Percentiles rank a stretch among this genome's conserved stretches.
Conservation (phyloP, 2,888 invertebrate species). For the Cheilosia impressa region DNA sequence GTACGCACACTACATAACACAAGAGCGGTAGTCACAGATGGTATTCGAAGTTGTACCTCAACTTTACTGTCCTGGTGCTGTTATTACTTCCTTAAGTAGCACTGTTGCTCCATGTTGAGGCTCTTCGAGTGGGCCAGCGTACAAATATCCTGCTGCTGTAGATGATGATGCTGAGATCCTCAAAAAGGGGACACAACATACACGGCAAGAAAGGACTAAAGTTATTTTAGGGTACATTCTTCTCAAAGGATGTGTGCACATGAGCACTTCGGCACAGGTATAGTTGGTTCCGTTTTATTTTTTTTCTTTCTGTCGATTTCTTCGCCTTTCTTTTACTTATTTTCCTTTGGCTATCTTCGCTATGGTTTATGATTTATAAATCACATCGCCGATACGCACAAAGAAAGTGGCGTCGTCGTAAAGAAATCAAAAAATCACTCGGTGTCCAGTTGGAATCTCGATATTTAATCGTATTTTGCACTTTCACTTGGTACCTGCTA, state of each 20-base stretch:
- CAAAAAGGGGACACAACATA: constrained; percentile 54
- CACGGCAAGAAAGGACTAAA: constrained; percentile 56
- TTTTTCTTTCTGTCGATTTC: not conserved
- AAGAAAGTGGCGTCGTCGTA: not conserved
- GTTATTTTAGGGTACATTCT: constrained; percentile 63
- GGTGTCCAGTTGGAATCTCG: constrained; percentile 3
- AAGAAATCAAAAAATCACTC: constrained; percentile 28
- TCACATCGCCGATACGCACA: constrained; percentile 36
- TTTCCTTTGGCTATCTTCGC: constrained; percentile 23
- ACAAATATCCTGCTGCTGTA: constrained; percentile 8
- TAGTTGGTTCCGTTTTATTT: constrained; percentile 49
- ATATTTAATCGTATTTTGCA: not conserved
- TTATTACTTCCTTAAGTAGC: constrained; percentile 51
- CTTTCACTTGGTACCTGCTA: not conserved
- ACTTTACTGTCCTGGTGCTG: constrained; percentile 54
- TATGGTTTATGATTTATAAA: constrained; percentile 59
- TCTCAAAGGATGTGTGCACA: constrained; percentile 67
- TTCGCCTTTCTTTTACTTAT: not conserved
- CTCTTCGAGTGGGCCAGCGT: constrained; percentile 20
- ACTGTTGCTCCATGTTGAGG: constrained; percentile 67
- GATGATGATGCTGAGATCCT: constrained; percentile 14
- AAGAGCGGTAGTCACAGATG: constrained; percentile 55
- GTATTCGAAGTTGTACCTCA: constrained; percentile 37
- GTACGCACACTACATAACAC: constrained; percentile 11
- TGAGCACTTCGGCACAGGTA: constrained; percentile 68